Conservation (phyloP, 2,888 invertebrate species). For the Hypolimnas misippus region DNA sequence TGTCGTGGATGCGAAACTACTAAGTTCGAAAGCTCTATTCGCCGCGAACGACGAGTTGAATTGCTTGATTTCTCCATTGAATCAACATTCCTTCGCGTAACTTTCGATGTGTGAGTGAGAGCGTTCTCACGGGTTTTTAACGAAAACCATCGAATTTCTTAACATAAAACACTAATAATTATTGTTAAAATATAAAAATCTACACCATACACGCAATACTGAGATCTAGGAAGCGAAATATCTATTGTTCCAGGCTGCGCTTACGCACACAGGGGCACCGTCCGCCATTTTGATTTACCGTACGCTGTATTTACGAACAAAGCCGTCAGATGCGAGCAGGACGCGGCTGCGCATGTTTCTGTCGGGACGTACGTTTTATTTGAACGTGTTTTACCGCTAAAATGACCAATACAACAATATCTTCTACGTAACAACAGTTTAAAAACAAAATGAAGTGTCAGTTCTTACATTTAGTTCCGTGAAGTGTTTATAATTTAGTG, state of each 20-base stretch:
- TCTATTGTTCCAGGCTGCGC: constrained; percentile 61
- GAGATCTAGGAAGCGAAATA: constrained; percentile 48
- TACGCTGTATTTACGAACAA: constrained; percentile 83
- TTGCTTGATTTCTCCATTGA: constrained; percentile 83
- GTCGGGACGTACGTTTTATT: constrained; percentile 70
- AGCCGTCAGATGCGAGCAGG: constrained; percentile 83
- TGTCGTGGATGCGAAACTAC: constrained; percentile 54
- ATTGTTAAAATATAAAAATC: constrained; percentile 38
- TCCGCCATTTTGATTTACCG: constrained; percentile 84
- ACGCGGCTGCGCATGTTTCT: constrained; percentile 82
- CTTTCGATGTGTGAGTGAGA: constrained; percentile 70
- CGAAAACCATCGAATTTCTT: constrained; percentile 50
- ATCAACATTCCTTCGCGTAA: constrained; percentile 83
- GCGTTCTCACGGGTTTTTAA: constrained; percentile 70
- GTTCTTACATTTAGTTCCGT: constrained; percentile 82
- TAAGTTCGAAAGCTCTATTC: constrained; percentile 75
- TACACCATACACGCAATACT: constrained; percentile 40
- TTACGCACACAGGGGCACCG: constrained; percentile 69
- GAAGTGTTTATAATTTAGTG: constrained; percentile 78
- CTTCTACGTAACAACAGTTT: constrained; percentile 74
- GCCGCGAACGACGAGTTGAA: constrained; percentile 67
- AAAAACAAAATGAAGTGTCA: constrained; percentile 84
- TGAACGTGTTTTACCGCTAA: constrained; percentile 82
- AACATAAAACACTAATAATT: constrained; percentile 58
- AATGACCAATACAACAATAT: constrained; percentile 72